Evolutionary conservation across 30 jellyfish, hydroid and myxozoan species (phyloP).

Genomic region (Kudoa iwatai): DNA sequence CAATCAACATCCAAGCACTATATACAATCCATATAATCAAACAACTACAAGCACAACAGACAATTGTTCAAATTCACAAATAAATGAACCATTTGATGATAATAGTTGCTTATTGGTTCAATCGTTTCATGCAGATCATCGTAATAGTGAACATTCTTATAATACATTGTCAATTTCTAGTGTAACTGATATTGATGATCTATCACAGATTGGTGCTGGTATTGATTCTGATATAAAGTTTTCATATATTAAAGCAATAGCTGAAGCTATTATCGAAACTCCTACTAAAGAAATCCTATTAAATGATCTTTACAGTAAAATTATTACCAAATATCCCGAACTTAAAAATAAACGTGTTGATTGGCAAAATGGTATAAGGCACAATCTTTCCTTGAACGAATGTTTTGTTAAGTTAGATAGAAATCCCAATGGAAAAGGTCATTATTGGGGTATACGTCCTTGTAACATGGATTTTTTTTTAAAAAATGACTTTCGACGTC

Average conservation of each 20-base stretch:
- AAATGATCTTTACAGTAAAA: neutral
- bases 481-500: neutral
- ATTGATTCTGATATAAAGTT: too few species aligned
- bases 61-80: too few species aligned
- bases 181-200: too few species aligned
- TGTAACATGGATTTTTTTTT: neutral
- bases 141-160: too few species aligned
- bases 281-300: neutral
- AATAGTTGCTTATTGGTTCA: too few species aligned
- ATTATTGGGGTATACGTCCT: neutral
- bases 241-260: neutral
- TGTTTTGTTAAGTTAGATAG: neutral
- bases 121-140: too few species aligned
- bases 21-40: too few species aligned
- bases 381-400: neutral
- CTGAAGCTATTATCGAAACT: neutral
- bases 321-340: neutral
- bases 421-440: neutral
- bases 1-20: too few species aligned
- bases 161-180: too few species aligned
- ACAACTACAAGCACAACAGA: too few species aligned
- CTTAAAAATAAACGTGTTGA: neutral
- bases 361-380: slow-evolving; percentile 1
- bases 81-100: too few species aligned
- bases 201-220: too few species aligned